A percentile compares a stretch with the other conserved stretches of the same genome.
These are phyloP conservation scores for Coilia nasus DNA, from an alignment of 2,797 vertebrate species.

Conservation along the genomic window DNA sequence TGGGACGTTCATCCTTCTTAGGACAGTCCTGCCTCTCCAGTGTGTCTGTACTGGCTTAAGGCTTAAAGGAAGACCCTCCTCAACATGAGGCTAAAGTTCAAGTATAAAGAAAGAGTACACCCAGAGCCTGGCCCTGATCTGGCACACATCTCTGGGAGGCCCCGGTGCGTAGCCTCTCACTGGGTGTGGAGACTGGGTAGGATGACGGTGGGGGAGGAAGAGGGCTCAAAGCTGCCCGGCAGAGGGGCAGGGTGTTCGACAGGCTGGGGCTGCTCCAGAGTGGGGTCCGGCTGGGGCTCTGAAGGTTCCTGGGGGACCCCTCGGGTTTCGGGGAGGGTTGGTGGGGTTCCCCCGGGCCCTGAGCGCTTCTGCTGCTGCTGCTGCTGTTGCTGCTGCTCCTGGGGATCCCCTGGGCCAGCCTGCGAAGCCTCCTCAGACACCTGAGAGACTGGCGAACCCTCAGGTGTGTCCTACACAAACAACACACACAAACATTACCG, in stretches of 20 bases:
- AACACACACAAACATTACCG: constrained; percentile 2
- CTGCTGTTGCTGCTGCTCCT: constrained; percentile 3
- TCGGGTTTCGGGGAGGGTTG: background rate
- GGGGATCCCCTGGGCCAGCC: background rate
- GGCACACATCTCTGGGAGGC: background rate
- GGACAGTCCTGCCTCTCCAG: too few relatives aligned
- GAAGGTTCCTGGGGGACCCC: background rate
- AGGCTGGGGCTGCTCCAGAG: constrained; percentile 29
- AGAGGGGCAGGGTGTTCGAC: constrained; percentile 22
- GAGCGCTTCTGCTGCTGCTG: background rate
- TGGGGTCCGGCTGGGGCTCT: background rate
- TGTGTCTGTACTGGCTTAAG: too few relatives aligned
- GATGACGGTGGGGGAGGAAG: background rate
- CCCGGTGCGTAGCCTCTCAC: background rate
- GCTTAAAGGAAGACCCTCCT: background rate
- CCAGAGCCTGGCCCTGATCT: background rate
- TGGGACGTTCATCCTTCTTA: too few relatives aligned
- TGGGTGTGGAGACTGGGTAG: background rate
- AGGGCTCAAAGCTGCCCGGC: background rate
- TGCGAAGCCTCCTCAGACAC: background rate
- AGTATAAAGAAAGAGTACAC: background rate
- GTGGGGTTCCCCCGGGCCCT: background rate
- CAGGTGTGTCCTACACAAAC: constrained; percentile 45
- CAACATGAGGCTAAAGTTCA: background rate
- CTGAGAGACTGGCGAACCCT: background rate